phyloP scores from a whole-genome alignment of 2,113 vertebrate genomes.

The Corvus hawaiiensis region DNA sequence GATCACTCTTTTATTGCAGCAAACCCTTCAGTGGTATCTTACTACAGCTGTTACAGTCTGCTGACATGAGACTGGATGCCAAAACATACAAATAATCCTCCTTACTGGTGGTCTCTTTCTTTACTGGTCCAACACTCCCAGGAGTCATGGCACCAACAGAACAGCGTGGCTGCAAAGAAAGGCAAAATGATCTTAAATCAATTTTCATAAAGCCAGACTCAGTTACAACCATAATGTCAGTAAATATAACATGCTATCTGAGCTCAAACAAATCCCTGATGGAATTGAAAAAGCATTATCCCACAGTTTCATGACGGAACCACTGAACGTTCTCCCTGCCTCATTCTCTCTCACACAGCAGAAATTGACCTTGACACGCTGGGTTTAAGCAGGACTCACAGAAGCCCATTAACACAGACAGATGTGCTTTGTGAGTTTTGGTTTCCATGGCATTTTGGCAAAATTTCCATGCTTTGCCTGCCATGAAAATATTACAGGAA shows the following conservation, averaged over 20 bases:
- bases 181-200: neutral
- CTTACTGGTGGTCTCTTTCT: constrained; percentile 60
- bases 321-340: neutral
- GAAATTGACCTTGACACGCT: neutral
- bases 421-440: neutral
- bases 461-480: neutral
- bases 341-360: neutral
- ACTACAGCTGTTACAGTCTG: neutral
- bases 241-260: neutral
- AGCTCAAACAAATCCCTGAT: neutral
- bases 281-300: neutral
- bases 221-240: neutral
- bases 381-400: neutral
- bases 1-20: neutral
- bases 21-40: neutral
- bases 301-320: neutral
- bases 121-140: constrained; percentile 72
- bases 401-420: neutral
- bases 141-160: constrained; percentile 65
- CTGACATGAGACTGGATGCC: neutral
- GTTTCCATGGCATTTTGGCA: neutral
- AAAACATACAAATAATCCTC: neutral
- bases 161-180: neutral
- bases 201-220: neutral
- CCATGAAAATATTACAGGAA: neutral